Conservation (phyloP, 2,797 vertebrate species). For the Argya squamiceps region DNA sequence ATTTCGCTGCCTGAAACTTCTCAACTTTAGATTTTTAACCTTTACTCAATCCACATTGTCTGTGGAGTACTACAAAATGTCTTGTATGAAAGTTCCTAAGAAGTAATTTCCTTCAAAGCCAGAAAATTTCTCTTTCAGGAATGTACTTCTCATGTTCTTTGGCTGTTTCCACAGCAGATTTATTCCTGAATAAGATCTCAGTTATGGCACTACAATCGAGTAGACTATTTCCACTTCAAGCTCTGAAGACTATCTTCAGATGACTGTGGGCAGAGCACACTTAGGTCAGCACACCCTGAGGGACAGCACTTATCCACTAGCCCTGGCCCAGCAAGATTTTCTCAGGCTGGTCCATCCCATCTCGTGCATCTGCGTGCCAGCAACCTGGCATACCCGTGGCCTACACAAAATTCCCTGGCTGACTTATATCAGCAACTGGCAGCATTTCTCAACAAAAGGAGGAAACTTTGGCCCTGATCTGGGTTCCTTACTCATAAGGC, state of each 20-base stretch:
- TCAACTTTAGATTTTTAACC: not conserved
- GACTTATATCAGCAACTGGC: not conserved
- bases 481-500: not conserved
- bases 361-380: not conserved
- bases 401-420: not conserved
- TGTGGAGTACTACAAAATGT: not conserved
- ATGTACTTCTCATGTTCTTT: not conserved
- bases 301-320: not conserved
- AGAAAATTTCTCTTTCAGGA: not conserved
- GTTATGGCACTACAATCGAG: not conserved
- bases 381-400: not conserved
- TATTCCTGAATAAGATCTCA: not conserved
- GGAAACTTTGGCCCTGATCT: not conserved
- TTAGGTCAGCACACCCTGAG: not conserved
- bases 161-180: not conserved
- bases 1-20: not conserved
- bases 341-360: not conserved
- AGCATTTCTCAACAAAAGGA: constrained; percentile 31
- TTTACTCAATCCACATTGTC: not conserved
- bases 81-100: not conserved
- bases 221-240: not conserved
- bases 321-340: not conserved
- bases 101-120: not conserved
- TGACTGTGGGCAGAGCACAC: not conserved
- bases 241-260: not conserved